Evolutionary conservation across 1,140 invertebrate genomes (phyloP).

Genomic region (Apis cerana): DNA sequence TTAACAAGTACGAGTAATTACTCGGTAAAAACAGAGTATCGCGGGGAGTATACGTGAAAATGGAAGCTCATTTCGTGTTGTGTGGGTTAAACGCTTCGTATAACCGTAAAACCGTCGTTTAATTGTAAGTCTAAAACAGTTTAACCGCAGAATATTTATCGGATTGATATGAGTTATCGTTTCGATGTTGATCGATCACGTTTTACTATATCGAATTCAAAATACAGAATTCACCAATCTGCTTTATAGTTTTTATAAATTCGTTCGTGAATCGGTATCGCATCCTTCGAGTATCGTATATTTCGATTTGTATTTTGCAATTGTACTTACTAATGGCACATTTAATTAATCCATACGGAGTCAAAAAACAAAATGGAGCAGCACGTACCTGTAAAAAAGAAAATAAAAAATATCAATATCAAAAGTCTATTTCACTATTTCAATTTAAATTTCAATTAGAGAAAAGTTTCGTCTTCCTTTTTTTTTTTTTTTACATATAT

Average conservation of each 20-base stretch:
- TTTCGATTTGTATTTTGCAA: neutral
- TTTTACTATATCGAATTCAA: neutral
- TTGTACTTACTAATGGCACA: neutral
- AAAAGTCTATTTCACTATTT: neutral
- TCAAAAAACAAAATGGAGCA: neutral
- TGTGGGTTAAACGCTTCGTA: neutral
- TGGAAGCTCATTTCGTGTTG: constrained; percentile 1
- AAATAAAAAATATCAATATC: neutral
- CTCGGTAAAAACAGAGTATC: neutral
- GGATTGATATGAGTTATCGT: neutral
- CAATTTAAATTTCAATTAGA: neutral
- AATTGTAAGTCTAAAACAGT: neutral
- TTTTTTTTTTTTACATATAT: too few relatives aligned
- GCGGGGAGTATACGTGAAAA: neutral
- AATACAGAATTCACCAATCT: neutral
- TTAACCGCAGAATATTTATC: neutral
- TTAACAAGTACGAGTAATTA: neutral
- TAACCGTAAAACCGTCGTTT: neutral
- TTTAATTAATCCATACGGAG: neutral
- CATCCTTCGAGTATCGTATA: neutral
- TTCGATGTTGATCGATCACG: neutral
- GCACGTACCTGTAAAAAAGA: neutral
- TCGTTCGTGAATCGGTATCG: neutral
- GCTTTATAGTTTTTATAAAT: neutral
- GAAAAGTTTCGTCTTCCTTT: neutral